Percentiles rank a stretch among this genome's conserved stretches.
These are phyloP conservation scores for Solea solea DNA, from an alignment of 2,113 vertebrate genomes.

Conservation along the genomic window DNA sequence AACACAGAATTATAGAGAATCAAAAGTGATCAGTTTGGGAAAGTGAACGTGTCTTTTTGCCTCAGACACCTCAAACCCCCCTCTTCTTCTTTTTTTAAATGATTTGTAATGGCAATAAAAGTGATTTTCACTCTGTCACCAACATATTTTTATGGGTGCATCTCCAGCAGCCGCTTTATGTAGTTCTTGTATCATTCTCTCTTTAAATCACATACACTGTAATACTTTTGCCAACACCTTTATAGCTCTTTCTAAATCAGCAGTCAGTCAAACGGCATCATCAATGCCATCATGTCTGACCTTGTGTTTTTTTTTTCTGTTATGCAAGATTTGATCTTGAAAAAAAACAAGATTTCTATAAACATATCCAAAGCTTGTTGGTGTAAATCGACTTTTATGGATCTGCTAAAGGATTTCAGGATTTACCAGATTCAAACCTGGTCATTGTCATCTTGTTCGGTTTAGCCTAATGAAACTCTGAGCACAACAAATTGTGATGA, in stretches of 20 bases:
- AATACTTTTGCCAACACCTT: background rate
- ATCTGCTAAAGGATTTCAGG: background rate
- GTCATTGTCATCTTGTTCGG: too few relatives aligned
- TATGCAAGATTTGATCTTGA: background rate
- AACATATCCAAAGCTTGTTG: background rate
- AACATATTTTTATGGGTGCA: background rate
- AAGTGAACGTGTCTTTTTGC: conserved; percentile 10
- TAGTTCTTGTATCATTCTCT: conserved; percentile 1
- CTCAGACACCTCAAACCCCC: background rate
- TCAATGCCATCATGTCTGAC: background rate
- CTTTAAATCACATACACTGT: conserved; percentile 3
- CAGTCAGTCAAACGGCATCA: background rate
- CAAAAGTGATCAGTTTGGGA: background rate
- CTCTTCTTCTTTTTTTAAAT: background rate
- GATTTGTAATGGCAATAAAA: conserved; percentile 5
- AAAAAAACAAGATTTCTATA: background rate
- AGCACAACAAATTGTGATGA: too few relatives aligned
- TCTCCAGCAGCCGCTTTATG: background rate
- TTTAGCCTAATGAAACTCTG: too few relatives aligned
- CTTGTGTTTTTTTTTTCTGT: background rate
- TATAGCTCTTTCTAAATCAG: background rate
- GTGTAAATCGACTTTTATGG: background rate
- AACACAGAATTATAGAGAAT: background rate
- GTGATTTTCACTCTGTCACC: conserved; percentile 8
- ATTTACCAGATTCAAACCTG: too few relatives aligned